Conservation (phyloP, 1,140 invertebrate species). For the Nephotettix cincticeps region DNA sequence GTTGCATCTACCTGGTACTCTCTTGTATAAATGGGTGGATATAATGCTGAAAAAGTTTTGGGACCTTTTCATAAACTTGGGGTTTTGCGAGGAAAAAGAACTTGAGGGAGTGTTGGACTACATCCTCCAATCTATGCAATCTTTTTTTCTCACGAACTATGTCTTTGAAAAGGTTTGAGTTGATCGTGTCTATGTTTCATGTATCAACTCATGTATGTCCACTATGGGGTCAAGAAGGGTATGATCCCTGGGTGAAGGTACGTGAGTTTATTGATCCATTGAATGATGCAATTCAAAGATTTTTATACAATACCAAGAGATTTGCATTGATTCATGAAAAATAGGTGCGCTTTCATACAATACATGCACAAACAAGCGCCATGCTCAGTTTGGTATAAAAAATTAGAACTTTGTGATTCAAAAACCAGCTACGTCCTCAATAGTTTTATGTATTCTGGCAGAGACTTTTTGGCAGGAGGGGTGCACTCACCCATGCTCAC, state of each 20-base stretch:
- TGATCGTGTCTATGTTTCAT: constrained; percentile 15
- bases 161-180: constrained; percentile 15
- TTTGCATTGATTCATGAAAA: constrained; percentile 24
- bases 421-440: constrained; percentile 16
- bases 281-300: not conserved
- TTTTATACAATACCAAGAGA: constrained; percentile 15
- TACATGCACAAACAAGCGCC: constrained; percentile 23
- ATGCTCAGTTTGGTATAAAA: constrained; percentile 25
- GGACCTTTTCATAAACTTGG: constrained; percentile 19
- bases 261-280: constrained; percentile 17
- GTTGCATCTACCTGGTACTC: not conserved
- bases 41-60: constrained; percentile 8
- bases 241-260: constrained; percentile 25
- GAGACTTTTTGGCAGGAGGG: constrained; percentile 10
- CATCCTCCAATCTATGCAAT: not conserved
- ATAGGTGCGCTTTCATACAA: constrained; percentile 18
- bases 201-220: not conserved
- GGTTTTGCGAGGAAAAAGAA: constrained; percentile 2
- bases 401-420: constrained; percentile 22
- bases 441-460: constrained; percentile 4
- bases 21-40: constrained; percentile 2
- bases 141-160: constrained; percentile 15
- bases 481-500: not conserved
- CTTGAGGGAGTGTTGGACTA: not conserved
- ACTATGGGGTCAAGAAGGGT: constrained; percentile 13